These are phyloP conservation scores for Burhinus oedicnemus DNA, from an alignment of 2,113 vertebrate species.

Conservation along the genomic window DNA sequence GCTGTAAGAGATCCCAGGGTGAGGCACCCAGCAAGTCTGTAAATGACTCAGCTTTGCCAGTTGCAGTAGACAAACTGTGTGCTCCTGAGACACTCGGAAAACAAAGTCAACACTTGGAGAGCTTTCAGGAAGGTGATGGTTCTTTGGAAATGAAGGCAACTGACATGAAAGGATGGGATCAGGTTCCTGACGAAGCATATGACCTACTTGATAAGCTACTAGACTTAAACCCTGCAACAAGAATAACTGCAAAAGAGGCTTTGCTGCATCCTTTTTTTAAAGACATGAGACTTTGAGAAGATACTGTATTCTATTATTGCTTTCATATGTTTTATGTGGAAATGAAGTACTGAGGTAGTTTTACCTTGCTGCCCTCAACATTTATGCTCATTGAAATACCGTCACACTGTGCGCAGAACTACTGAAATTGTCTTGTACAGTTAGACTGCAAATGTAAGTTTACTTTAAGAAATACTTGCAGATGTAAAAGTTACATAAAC, in stretches of 20 bases:
- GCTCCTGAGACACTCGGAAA: not conserved
- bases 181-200: constrained; percentile 89
- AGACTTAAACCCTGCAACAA: constrained; percentile 91
- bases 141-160: not conserved
- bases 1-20: not conserved
- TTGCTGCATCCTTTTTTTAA: constrained; percentile 89
- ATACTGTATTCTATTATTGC: not conserved
- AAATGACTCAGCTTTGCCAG: not conserved
- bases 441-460: not conserved
- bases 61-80: not conserved
- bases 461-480: not conserved
- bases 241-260: constrained; percentile 88
- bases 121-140: not conserved
- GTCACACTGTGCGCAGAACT: constrained; percentile 4
- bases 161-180: constrained; percentile 82
- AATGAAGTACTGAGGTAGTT: not conserved
- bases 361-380: not conserved
- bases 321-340: not conserved
- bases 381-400: not conserved
- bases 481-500: not conserved
- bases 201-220: constrained; percentile 92
- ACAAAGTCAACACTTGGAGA: not conserved
- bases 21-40: not conserved
- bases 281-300: constrained; percentile 64
- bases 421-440: not conserved